Conservation (phyloP, 92 coral and sea anemone species). For the Bergia sp. region DNA sequence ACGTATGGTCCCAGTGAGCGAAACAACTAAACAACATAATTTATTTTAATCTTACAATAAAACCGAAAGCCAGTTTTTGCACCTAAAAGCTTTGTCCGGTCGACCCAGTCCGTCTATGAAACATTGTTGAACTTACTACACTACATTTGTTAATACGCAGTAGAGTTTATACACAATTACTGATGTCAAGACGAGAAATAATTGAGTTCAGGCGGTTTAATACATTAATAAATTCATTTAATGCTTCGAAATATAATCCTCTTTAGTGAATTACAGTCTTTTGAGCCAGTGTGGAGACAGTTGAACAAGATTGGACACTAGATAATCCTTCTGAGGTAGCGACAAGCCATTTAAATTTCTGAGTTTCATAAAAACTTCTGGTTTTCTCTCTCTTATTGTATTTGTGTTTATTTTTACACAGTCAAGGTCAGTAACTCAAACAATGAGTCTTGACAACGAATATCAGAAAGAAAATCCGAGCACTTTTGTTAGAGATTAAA, state of each 20-base stretch:
- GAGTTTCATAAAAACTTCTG: neutral
- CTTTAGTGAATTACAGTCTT: neutral
- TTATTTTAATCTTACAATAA: no score
- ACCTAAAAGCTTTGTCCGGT: neutral
- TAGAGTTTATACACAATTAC: neutral
- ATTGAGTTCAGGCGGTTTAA: neutral
- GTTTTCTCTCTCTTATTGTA: neutral
- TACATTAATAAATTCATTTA: neutral
- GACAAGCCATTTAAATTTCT: constrained; percentile 19
- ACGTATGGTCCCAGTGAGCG: no score
- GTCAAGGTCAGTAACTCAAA: neutral
- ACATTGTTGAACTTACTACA: neutral
- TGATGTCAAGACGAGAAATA: neutral
- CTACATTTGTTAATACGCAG: neutral
- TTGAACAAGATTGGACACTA: neutral
- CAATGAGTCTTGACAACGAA: neutral
- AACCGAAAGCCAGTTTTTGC: neutral
- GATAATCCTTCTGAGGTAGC: constrained; percentile 16
- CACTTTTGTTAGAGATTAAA: neutral
- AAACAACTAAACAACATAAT: no score
- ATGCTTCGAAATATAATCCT: neutral
- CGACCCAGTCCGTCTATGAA: neutral
- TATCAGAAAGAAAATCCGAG: neutral
- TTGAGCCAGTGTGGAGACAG: neutral
- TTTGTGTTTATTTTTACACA: neutral